These are phyloP conservation scores for Zootoca vivipara DNA, from an alignment of 2,113 vertebrate species.

Conservation along the genomic window DNA sequence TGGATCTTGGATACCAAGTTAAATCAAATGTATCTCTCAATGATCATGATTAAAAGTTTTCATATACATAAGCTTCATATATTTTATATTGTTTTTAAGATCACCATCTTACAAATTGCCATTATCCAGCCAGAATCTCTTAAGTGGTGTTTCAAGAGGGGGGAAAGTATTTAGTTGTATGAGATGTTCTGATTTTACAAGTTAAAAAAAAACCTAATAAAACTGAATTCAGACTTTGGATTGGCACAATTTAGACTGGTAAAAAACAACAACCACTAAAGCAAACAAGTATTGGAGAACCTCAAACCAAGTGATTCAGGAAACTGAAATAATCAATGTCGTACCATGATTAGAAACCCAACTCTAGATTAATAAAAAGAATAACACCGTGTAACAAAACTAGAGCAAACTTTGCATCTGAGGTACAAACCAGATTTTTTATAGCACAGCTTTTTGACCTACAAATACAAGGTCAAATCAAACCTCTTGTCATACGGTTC, in stretches of 20 bases:
- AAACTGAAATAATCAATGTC: conserved; percentile 67
- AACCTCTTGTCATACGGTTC: conserved; percentile 71
- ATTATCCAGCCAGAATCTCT: conserved; percentile 38
- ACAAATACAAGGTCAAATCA: conserved; percentile 76
- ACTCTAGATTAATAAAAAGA: conserved; percentile 53
- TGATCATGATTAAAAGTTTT: neutral
- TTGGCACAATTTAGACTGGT: conserved; percentile 64
- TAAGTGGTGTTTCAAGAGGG: conserved; percentile 56
- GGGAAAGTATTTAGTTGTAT: conserved; percentile 51
- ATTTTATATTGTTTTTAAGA: neutral
- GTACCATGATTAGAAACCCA: conserved; percentile 69
- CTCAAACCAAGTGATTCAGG: conserved; percentile 55
- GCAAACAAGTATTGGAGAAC: conserved; percentile 68
- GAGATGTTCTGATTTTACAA: conserved; percentile 49
- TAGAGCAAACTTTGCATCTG: conserved; percentile 53
- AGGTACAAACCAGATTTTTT: conserved; percentile 74
- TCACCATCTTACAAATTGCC: conserved; percentile 20
- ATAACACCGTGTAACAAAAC: conserved; percentile 40
- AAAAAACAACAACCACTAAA: conserved; percentile 19
- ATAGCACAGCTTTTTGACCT: conserved; percentile 72
- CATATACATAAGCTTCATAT: rapidly evolving
- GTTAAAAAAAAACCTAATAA: conserved; percentile 44
- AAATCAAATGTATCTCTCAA: neutral
- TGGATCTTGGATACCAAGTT: rapidly evolving
- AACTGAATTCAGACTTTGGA: conserved; percentile 27